Base-by-base conservation (phyloP, 2,113 vertebrate genomes). In the Calcarius ornatus region DNA sequence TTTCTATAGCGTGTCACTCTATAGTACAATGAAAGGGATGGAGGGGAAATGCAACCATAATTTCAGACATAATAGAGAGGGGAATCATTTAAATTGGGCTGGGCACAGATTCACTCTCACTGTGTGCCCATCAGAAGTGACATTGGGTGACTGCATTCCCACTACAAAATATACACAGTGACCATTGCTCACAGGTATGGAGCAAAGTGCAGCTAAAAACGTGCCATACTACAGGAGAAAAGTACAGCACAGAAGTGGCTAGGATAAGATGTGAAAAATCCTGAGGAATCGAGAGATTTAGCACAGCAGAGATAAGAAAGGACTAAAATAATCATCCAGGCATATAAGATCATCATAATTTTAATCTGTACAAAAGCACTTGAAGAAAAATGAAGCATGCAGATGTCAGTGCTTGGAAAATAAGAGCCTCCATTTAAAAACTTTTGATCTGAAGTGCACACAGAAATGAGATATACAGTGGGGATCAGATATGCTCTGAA, bases 11-110 rank as follows among this genome's bases (percentile, higher is more conserved):
- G 8, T 28, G 12, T 43, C 50, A 77, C 31, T 43, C 53, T 30
- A n/a, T 50, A 83, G 35, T 35, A 77, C 7, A 50, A 40, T 2
- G 15, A 18, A 25, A 14, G 9, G 4, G 2, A 4, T 3, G 3
- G 3, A 1, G 3, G 5, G 1, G 1, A 24, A 14, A 51, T 2
- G 3, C 15, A n/a, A 24, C 23, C 1, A 0, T 66, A 12, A 37
- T 60, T 78, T 84, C 64, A 71, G 69, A 54, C 5, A 2, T n/a
- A 73, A 42, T 14, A 27, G 5, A 38, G 51, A 78, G 30, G 10
- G 11, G 15, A 63, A 56, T 48, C 1, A 35, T 38, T 88, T 43
- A 38, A 75, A 57, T 31, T 40, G 40, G 47, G 5, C n/a, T 94
- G 48, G 66, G 25, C 20, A 50, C 9, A 56, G 59, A 30, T 37